Base-by-base conservation (phyloP, 2,888 invertebrate genomes). In the Mystacides longicornis region DNA sequence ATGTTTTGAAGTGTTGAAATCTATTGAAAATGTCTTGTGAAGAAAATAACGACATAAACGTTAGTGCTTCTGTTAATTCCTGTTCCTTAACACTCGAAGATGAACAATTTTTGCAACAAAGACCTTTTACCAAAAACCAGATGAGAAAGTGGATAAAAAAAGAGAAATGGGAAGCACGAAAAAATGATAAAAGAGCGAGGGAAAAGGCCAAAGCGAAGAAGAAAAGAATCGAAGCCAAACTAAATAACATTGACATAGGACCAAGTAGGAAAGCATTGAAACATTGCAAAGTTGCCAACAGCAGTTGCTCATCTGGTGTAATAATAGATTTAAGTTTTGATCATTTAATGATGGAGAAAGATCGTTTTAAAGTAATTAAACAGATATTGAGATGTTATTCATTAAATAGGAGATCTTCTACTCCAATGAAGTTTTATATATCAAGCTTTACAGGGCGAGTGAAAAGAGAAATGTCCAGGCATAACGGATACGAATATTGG, bases 301-400 rank as follows among this genome's bases (percentile, higher is more conserved):
- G 86, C 58, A 74, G 77, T 51, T 87, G 85, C 67, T 85, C 82
- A 71, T 79, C 83, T 52, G 79, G 79, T 52, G 78, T 97, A 16
- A 87, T 87, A 16, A 83, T 98, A 62, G 97, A 98, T 69, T 82
- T 95, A 66, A 90, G 92, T 66, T 96, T 93, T 70, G 93, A 94
- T 67, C 79, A 90, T 61, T 74, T 91, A 50, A 98, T 98, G 97
- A 86, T 82, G 60, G 89, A 89, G 62, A 87, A 86, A 74, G 94
- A 95, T 68, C 81, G 94, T 65, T 85, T 83, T 56, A 93, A 93
- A 76, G 85, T 93, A 63, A 85, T 89, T 9, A 93, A 94, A 69
- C 97, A 97, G 74, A 81, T 96, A 63, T 78, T 92, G 61, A 80
- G 93, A 52, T 90, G 94, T 65, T 97, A 98, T 67, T 90, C 95